Base-by-base conservation (phyloP, 2,113 vertebrate genomes). In the Podarcis raffonei region DNA sequence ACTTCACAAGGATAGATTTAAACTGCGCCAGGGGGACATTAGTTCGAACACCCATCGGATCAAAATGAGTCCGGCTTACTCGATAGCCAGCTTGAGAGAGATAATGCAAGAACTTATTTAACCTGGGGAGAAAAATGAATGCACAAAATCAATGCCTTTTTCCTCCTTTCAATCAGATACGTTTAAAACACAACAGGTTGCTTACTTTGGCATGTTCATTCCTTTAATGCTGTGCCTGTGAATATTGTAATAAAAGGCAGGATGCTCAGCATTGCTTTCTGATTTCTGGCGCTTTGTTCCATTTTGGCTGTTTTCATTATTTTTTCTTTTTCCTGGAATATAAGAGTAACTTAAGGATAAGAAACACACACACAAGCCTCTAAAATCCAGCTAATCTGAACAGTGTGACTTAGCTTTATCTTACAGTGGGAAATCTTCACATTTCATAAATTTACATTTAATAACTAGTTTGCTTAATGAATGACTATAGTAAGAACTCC, bases 151-250 rank as follows among this genome's bases (percentile, higher is more conserved):
- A 57, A 25, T 66, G 37, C 5, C 13, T 48, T 35, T 81, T 68
- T 1, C 3, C 25, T 32, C 11, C n/a, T 27, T 22, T 25, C 18
- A 25, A 16, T 25, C n/a, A 30, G n/a, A 30, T 65, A 39, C 66
- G 3, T 66, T 76, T 76, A 42, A 53, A 76, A 66, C 4, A 83
- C 48, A 89, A 77, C 0, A 0, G 22, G 84, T 35, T 15, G 57
- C 98, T 97, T 96, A 99, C 99, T 99, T 99, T 81, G 99, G 99
- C 98, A 99, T 99, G 93, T 99, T 99, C 98, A 98, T 98, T 83
- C 99, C 98, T 80, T 98, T 97, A 93, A 99, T 99, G 93, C 98
- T 99, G 96, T 99, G 99, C 78, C 99, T 97, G 93, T 99, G 98
- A 93, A 99, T 97, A 89, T 99, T 99, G 96, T 99, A 99, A 95